Evolutionary conservation across 2,888 invertebrate species (phyloP).

Genomic region (Hydraecia micacea): DNA sequence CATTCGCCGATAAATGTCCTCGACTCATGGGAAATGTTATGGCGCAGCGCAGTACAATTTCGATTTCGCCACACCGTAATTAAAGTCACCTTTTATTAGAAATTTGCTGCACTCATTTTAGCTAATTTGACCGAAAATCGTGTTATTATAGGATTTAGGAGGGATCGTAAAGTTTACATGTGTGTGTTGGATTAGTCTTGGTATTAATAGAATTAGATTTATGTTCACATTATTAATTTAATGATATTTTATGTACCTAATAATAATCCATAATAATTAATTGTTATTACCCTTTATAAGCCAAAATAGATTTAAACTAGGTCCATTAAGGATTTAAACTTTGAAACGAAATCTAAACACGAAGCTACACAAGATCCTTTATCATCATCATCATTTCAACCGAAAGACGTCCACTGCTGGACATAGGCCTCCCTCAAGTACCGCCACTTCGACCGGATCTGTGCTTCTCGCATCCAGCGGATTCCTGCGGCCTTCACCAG

Average conservation of each 20-base stretch:
- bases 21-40: slow-evolving; percentile 86
- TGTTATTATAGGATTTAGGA: slow-evolving; percentile 75
- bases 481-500: neutral
- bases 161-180: slow-evolving; percentile 58
- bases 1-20: slow-evolving; percentile 86
- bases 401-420: neutral
- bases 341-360: neutral
- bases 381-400: neutral
- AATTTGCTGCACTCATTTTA: slow-evolving; percentile 83
- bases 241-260: neutral
- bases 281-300: slow-evolving; percentile 3
- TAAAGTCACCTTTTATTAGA: slow-evolving; percentile 83
- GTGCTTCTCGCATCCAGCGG: neutral
- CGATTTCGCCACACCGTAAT: slow-evolving; percentile 81
- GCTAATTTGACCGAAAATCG: slow-evolving; percentile 72
- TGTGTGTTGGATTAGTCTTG: slow-evolving; percentile 12
- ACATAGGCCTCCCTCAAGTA: neutral
- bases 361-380: neutral
- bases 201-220: slow-evolving; percentile 32
- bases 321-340: neutral
- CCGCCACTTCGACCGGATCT: neutral
- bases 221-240: slow-evolving; percentile 23
- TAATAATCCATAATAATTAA: slow-evolving; percentile 4
- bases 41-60: slow-evolving; percentile 75
- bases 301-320: neutral